Evolutionary conservation across 2,113 vertebrate genomes (phyloP).

Genomic region (Cathartes aura): DNA sequence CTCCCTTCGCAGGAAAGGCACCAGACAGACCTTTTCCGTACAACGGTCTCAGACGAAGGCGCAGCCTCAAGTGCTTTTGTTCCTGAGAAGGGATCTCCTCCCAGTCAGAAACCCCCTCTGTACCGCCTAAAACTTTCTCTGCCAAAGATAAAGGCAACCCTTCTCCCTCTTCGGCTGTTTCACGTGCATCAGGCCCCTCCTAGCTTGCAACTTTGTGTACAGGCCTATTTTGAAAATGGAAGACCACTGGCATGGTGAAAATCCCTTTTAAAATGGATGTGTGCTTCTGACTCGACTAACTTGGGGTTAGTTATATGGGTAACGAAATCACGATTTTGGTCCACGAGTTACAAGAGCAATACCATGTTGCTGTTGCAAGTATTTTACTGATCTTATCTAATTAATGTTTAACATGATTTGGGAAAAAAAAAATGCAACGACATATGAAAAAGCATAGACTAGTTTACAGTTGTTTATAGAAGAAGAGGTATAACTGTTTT

Average conservation of each 20-base stretch:
- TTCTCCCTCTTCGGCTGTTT: background rate
- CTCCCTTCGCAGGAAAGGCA: background rate
- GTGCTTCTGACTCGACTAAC: background rate
- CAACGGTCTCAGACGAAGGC: background rate
- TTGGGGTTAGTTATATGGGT: background rate
- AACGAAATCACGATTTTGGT: background rate
- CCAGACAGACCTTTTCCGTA: background rate
- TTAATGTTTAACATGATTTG: background rate
- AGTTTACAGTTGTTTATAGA: background rate
- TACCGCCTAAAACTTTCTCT: background rate
- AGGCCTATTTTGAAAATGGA: background rate
- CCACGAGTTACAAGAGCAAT: background rate
- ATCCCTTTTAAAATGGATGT: background rate
- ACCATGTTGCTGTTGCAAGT: background rate
- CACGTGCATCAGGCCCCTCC: background rate
- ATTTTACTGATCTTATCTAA: background rate
- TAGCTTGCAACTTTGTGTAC: background rate
- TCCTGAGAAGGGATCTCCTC: background rate
- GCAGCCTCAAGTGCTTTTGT: background rate
- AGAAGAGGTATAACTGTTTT: background rate
- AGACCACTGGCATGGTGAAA: background rate
- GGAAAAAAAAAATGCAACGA: background rate
- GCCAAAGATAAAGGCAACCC: background rate
- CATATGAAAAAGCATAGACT: background rate
- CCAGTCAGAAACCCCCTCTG: background rate